phyloP scores from a whole-genome alignment of 2,113 vertebrate genomes.

The Morone chrysops region DNA sequence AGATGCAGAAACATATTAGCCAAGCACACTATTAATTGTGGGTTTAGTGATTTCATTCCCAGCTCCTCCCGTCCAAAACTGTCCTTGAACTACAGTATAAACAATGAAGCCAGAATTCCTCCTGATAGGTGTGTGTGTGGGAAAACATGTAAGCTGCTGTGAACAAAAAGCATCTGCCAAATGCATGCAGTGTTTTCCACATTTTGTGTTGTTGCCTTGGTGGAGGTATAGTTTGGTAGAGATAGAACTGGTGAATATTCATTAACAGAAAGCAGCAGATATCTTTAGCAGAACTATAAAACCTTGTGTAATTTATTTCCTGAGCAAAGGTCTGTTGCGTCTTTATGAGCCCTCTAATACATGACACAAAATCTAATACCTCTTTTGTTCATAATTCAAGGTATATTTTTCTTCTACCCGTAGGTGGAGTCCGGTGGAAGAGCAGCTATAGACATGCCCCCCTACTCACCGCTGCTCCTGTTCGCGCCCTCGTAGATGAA shows the following conservation, averaged over 20 bases:
- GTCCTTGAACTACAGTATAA: neutral
- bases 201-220: neutral
- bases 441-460: constrained; percentile 59
- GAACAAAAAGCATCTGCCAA: neutral
- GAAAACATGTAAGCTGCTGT: neutral
- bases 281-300: neutral
- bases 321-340: neutral
- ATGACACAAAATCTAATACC: too few relatives aligned
- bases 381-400: neutral
- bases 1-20: neutral
- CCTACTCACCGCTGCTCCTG: constrained; percentile 60
- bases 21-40: too few relatives aligned
- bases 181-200: neutral
- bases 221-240: neutral
- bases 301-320: neutral
- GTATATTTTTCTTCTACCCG: neutral
- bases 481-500: constrained; percentile 72
- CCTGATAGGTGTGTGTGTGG: neutral
- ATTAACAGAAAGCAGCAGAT: neutral
- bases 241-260: neutral
- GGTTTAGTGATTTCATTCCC: neutral
- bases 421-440: constrained; percentile 50
- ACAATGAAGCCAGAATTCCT: neutral
- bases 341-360: neutral
- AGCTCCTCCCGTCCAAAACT: neutral